phyloP scores from a whole-genome alignment of 2,113 vertebrate species.

The Neoarius graeffei region DNA sequence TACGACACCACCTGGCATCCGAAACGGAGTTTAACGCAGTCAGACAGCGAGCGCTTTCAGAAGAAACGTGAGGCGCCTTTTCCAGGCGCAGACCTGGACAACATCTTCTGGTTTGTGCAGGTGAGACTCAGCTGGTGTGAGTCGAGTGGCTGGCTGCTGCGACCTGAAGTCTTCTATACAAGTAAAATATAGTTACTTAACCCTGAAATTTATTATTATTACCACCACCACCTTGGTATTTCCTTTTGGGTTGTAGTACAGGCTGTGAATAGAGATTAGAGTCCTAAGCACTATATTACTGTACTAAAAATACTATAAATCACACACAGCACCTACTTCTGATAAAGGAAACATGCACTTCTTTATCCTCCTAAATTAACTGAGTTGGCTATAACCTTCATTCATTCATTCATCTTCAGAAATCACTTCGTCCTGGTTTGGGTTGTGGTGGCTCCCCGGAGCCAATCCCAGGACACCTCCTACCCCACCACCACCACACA shows the following conservation, averaged over 20 bases:
- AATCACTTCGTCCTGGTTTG: not conserved
- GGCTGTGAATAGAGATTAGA: not conserved
- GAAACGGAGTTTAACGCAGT: slow-evolving; percentile 60
- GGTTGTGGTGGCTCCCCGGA: not conserved
- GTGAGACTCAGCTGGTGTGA: slow-evolving; percentile 61
- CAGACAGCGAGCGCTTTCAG: slow-evolving; percentile 37
- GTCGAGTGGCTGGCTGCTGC: not conserved
- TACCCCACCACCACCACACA: not conserved
- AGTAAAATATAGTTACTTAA: not conserved
- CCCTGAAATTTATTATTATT: not conserved
- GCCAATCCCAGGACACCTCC: not conserved
- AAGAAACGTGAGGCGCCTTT: slow-evolving; percentile 58
- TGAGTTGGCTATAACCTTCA: not conserved
- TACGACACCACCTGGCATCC: slow-evolving; percentile 72
- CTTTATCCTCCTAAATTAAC: not conserved
- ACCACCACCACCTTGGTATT: too few species aligned
- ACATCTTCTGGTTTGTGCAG: slow-evolving; percentile 86
- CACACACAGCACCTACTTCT: not conserved
- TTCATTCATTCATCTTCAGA: not conserved
- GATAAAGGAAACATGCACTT: not conserved
- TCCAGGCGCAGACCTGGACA: slow-evolving; percentile 69
- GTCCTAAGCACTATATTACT: not conserved
- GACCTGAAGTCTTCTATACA: not conserved
- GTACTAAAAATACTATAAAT: not conserved
- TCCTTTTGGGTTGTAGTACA: not conserved